phyloP scores from a whole-genome alignment of 2,113 vertebrate genomes.

The Acinonyx jubatus region DNA sequence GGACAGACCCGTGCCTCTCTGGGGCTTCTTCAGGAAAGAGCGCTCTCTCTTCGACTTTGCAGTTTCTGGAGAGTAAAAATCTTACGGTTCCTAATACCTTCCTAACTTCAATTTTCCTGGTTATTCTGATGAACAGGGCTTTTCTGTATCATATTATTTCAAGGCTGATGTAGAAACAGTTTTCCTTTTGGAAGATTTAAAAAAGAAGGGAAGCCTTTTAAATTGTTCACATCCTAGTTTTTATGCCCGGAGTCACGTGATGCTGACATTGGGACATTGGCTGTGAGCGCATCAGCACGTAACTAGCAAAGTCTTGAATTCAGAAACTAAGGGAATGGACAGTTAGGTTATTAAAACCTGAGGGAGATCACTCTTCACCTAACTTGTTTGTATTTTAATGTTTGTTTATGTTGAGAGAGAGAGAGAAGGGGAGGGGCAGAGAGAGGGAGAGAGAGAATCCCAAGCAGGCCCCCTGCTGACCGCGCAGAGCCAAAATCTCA shows the following conservation, averaged over 20 bases:
- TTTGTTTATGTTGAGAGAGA: too few relatives aligned
- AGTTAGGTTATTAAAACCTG: not conserved
- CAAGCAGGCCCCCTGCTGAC: too few relatives aligned
- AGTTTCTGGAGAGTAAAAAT: not conserved
- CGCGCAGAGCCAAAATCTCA: too few relatives aligned
- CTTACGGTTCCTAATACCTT: not conserved
- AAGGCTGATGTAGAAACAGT: not conserved
- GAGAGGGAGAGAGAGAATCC: too few relatives aligned
- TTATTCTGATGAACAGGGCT: not conserved
- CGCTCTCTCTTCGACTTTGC: not conserved
- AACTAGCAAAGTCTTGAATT: not conserved
- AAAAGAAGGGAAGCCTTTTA: not conserved
- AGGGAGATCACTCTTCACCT: not conserved
- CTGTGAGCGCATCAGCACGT: not conserved
- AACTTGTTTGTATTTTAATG: not conserved
- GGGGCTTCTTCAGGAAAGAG: not conserved
- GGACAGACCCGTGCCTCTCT: too few relatives aligned
- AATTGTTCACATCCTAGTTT: not conserved
- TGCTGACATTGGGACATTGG: not conserved
- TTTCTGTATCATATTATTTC: not conserved
- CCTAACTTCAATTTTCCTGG: not conserved
- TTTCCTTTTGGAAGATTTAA: slow-evolving; percentile 15
- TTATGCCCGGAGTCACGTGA: not conserved
- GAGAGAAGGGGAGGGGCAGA: too few relatives aligned
- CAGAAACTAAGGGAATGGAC: not conserved